Evolutionary conservation across 2,888 invertebrate genomes (phyloP).

Genomic region (Eilema griseolum): DNA sequence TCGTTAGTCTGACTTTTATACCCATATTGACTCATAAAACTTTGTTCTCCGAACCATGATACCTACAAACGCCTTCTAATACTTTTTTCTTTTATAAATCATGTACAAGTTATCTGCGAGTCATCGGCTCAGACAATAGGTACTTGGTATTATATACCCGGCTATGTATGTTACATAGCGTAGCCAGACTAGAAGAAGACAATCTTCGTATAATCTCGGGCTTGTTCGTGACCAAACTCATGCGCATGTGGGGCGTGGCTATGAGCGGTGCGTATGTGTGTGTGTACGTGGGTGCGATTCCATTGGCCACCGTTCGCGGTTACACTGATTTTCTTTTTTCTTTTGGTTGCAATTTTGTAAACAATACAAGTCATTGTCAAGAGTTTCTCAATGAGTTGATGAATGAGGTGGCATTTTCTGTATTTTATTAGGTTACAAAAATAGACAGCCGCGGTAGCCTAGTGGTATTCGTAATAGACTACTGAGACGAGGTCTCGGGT

Average conservation of each 20-base stretch:
- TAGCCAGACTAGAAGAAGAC: constrained; percentile 72
- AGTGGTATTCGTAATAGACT: no score
- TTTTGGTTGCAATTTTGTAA: constrained; percentile 39
- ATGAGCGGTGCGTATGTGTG: constrained; percentile 57
- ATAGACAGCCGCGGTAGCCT: no score
- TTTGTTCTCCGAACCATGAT: constrained; percentile 49
- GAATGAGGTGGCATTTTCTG: constrained; percentile 24
- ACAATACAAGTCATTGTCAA: constrained; percentile 25
- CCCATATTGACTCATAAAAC: constrained; percentile 51
- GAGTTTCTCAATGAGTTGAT: constrained; percentile 24
- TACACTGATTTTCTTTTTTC: constrained; percentile 31
- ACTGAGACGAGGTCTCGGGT: no score
- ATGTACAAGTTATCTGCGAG: constrained; percentile 51
- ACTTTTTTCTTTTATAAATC: constrained; percentile 53
- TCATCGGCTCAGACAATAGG: constrained; percentile 60
- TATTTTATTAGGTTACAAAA: constrained; percentile 1
- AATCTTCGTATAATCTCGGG: constrained; percentile 79
- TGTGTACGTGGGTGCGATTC: constrained; percentile 57
- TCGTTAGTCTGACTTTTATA: constrained; percentile 40
- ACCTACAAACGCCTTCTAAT: constrained; percentile 50
- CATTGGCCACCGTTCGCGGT: constrained; percentile 57
- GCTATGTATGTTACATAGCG: constrained; percentile 43
- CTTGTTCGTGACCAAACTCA: constrained; percentile 76
- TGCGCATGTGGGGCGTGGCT: constrained; percentile 70
- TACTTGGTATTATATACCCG: constrained; percentile 54